Evolutionary conservation across 2,113 vertebrate genomes (phyloP).

Genomic region (Polypterus bichir): DNA sequence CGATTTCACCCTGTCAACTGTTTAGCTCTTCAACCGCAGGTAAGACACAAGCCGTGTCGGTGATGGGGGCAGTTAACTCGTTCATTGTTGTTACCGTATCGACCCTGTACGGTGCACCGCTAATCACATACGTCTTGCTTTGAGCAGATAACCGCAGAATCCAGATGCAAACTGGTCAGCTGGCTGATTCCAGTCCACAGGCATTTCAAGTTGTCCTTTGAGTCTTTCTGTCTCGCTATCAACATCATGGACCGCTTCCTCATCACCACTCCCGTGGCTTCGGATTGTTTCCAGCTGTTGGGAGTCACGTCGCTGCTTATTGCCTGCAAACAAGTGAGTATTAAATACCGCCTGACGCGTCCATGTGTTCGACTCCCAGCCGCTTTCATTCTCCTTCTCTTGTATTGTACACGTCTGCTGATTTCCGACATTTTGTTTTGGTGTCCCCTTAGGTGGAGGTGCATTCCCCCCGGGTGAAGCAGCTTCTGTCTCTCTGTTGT

Average conservation of each 20-base stretch:
- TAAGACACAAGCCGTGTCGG: constrained; percentile 26
- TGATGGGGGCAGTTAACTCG: no score
- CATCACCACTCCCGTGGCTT: constrained; percentile 66
- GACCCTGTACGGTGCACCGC: background rate
- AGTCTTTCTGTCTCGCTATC: constrained; percentile 74
- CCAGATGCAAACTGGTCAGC: constrained; percentile 76
- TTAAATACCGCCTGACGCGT: background rate
- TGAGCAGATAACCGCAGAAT: constrained; percentile 68
- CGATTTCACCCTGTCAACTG: constrained; percentile 58
- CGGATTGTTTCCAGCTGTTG: constrained; percentile 89
- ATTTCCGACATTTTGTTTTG: background rate
- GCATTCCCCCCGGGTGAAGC: constrained; percentile 61
- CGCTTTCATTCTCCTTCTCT: no score
- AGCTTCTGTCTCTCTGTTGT: constrained; percentile 75
- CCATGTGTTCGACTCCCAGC: no score
- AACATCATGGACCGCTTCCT: constrained; percentile 86
- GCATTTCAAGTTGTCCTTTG: constrained; percentile 70
- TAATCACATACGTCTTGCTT: background rate
- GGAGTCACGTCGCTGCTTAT: constrained; percentile 77
- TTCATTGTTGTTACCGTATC: no score
- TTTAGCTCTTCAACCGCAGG: constrained; percentile 71
- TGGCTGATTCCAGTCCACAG: constrained; percentile 80
- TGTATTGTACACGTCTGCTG: background rate
- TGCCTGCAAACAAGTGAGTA: constrained; percentile 76
- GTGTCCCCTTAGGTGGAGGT: constrained; percentile 68